These are phyloP conservation scores for Eidolon dupreanum DNA, from an alignment of 2,797 vertebrate species.

Conservation along the genomic window DNA sequence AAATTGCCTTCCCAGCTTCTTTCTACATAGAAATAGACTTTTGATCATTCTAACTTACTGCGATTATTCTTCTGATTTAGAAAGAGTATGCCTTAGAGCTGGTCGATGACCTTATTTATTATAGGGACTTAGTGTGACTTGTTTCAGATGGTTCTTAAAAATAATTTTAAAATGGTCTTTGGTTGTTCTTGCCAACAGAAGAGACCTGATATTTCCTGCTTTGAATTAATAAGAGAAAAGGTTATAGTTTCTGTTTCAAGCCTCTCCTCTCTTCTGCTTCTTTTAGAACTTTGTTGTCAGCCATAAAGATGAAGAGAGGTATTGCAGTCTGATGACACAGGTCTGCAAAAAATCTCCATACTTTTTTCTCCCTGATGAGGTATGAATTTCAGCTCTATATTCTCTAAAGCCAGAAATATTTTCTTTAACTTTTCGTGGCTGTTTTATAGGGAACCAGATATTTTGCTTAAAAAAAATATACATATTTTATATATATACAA, in stretches of 20 bases:
- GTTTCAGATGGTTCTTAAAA: not conserved
- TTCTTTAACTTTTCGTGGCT: not conserved
- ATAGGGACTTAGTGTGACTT: not conserved
- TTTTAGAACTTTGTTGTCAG: conserved; percentile 3
- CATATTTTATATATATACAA: not conserved
- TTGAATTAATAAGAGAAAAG: conserved; percentile 43
- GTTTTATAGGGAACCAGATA: not conserved
- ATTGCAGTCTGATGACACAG: not conserved
- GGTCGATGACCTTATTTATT: not conserved
- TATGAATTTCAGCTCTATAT: not conserved
- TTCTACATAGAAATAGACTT: not conserved
- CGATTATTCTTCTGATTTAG: not conserved
- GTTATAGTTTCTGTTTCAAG: not conserved
- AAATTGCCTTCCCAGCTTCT: not conserved
- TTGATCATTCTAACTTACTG: not conserved
- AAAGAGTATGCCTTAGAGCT: not conserved
- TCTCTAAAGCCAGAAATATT: not conserved
- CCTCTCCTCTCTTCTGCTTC: not conserved
- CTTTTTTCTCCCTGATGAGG: not conserved
- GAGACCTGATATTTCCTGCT: not conserved
- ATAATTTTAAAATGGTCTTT: not conserved
- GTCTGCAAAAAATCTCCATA: not conserved
- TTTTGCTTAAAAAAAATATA: conserved; percentile 13
- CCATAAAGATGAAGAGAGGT: not conserved
- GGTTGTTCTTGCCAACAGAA: not conserved